These are phyloP conservation scores for Martes flavigula DNA, from an alignment of 2,797 vertebrate species.

Conservation along the genomic window DNA sequence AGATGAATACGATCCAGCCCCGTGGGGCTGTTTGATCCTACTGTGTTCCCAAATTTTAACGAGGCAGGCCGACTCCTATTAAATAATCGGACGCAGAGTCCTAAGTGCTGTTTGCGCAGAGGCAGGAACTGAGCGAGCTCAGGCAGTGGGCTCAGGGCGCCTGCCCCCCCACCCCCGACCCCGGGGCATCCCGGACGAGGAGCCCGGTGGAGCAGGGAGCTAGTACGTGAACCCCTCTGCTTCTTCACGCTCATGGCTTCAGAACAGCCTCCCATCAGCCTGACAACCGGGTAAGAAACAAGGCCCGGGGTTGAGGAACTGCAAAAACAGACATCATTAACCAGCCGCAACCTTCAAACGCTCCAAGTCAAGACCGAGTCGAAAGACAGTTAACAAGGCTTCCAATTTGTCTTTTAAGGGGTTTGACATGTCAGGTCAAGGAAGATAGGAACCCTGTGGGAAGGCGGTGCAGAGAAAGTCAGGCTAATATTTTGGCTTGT, in stretches of 20 bases:
- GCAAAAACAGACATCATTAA: constrained; percentile 31
- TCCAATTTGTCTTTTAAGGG: constrained; percentile 27
- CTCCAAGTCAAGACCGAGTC: constrained; percentile 16
- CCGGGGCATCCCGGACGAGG: neutral
- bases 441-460: neutral
- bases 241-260: neutral
- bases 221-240: neutral
- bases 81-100: neutral
- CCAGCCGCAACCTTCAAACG: neutral
- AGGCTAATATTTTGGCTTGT: neutral
- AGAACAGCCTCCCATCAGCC: neutral
- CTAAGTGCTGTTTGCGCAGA: neutral
- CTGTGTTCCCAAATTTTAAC: neutral
- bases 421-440: neutral
- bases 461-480: neutral
- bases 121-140: neutral
- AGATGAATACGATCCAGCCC: neutral
- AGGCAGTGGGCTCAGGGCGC: neutral
- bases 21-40: neutral
- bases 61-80: constrained; percentile 6
- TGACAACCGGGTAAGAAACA: neutral
- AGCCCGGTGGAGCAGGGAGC: neutral
- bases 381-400: constrained; percentile 21
- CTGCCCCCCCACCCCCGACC: too few relatives aligned
- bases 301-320: neutral